Evolutionary conservation across 2,113 vertebrate genomes (phyloP).

Genomic region (Crotalus horridus): DNA sequence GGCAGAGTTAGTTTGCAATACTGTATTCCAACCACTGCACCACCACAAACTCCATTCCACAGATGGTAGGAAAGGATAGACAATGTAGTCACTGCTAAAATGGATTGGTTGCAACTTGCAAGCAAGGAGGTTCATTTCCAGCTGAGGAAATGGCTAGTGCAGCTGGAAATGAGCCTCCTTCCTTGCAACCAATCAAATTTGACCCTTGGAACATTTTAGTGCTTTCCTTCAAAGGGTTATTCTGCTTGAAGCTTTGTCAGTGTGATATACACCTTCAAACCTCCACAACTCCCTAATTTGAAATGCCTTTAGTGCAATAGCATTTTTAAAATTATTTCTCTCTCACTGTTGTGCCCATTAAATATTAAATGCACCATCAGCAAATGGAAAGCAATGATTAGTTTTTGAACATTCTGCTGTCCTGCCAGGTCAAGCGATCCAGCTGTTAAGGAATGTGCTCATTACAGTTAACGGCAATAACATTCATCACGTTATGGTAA

Average conservation of each 20-base stretch:
- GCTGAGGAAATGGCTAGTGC: not conserved
- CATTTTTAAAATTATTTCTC: not conserved
- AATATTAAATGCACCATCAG: not conserved
- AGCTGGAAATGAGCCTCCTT: not conserved
- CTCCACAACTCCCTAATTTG: not conserved
- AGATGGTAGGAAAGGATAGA: not conserved
- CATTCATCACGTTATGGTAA: conserved; percentile 38
- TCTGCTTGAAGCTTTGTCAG: not conserved
- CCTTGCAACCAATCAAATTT: not conserved
- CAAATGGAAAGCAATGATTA: not conserved
- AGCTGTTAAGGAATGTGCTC: conserved; percentile 19
- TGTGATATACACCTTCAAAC: not conserved
- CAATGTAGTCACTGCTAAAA: not conserved
- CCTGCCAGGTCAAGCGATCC: conserved; percentile 30
- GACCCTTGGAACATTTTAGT: not conserved
- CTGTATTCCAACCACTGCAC: not conserved
- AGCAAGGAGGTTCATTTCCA: too few relatives aligned
- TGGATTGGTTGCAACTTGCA: too few relatives aligned
- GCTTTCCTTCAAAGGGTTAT: not conserved
- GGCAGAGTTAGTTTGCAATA: not conserved
- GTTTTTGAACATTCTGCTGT: not conserved
- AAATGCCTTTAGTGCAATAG: not conserved
- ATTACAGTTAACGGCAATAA: conserved; percentile 22
- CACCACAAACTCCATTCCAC: not conserved
- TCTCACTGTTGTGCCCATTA: not conserved